Evolutionary conservation across 30 jellyfish, hydroid and myxozoan species (phyloP), one percentile per base, ranked within the genome.

Genomic region (Rhopilema esculentum): DNA sequence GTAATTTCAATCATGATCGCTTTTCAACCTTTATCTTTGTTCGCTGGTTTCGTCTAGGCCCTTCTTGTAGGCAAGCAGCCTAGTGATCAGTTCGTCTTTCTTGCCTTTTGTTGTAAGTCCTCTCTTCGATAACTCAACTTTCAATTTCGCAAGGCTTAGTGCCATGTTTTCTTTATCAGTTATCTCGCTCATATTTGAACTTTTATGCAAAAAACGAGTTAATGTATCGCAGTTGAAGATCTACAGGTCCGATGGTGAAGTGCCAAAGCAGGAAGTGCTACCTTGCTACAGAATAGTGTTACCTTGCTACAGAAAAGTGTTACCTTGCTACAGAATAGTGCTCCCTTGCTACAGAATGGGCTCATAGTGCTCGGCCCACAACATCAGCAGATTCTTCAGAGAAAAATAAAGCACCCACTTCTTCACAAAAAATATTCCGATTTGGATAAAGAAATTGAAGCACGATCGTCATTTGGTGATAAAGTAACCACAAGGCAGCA

Each of bases 401-500:
- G 67, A 52, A 16, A 52, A 52, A 52, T 16, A 52, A 52, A 52
- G 67, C 20, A 20, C 20, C 67, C 20, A 20, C 67, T 52, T 52
- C 67, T 16, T 52, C 67, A 52, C 16, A 20, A 52, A 52, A 52
- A 52, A 16, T 52, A n/a, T 52, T 16, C 67, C 16, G 67, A 52
- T 52, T 52, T 52, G 16, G 67, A 52, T 15, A 52, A 15, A 16
- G 20, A 20, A 16, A 52, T 16, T 52, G 67, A 52, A 52, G 67
- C 18, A 20, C 16, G 20, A 20, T 52, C 67, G 16, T 20, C 20
- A 15, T 52, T 52, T 20, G 67, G 20, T 52, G 67, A 52, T 52
- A 52, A 52, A 52, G 67, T 52, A 52, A 52, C 67, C 20, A 52
- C 67, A 52, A 52, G 67, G 67, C 67, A 52, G 67, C 67, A 52